Evolutionary conservation across 1,140 invertebrate species (phyloP).

Genomic region (Neelides sp.): DNA sequence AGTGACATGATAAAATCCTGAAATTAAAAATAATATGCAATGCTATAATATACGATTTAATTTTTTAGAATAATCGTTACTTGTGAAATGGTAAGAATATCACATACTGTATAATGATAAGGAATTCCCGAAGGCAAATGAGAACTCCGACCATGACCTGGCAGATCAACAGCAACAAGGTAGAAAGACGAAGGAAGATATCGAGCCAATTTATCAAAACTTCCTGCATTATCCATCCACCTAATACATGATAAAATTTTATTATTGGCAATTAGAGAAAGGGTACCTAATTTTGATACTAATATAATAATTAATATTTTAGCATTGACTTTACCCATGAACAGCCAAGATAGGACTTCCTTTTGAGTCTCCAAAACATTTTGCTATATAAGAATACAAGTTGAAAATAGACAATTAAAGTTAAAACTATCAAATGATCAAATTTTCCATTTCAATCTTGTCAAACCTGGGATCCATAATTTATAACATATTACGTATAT

Average conservation of each 20-base stretch:
- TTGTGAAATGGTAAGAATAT: neutral
- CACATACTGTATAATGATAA: constrained; percentile 41
- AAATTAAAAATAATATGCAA: no score
- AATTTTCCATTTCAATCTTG: neutral
- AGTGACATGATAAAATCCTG: constrained; percentile 20
- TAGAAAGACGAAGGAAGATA: constrained; percentile 45
- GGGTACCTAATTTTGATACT: neutral
- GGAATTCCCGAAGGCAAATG: constrained; percentile 44
- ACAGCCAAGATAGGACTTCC: constrained; percentile 27
- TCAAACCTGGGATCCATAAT: neutral
- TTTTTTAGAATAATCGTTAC: neutral
- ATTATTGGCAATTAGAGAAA: neutral
- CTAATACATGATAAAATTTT: constrained; percentile 1
- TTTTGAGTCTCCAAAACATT: constrained; percentile 24
- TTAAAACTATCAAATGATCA: neutral
- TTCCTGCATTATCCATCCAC: constrained; percentile 46
- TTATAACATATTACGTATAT: neutral
- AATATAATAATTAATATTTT: neutral
- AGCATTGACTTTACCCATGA: constrained; percentile 22
- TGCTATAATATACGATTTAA: constrained; percentile 8
- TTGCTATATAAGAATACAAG: constrained; percentile 19
- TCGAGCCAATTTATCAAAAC: constrained; percentile 50
- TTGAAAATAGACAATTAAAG: neutral
- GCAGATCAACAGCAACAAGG: constrained; percentile 52
- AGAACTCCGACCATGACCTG: constrained; percentile 55